Evolutionary conservation across 1,140 invertebrate species (phyloP), one percentile per base, ranked within the genome.

Genomic region (Pantala flavescens): DNA sequence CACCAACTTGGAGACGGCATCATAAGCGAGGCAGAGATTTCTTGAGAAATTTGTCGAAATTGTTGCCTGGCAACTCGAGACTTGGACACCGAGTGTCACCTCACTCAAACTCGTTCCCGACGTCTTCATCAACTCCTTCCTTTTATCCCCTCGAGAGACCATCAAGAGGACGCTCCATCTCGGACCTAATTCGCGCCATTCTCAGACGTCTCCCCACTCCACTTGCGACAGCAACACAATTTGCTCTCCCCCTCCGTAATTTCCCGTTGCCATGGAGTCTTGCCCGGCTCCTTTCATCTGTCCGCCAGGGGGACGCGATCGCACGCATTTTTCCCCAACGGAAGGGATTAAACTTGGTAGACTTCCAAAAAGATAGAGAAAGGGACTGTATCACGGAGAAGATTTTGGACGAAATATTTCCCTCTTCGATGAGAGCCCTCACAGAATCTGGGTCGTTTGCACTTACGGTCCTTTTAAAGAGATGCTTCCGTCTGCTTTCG

Each of bases 201-300:
- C 49, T 63, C 3, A 3, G 49, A 16, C 16, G 5, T 21, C 16
- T 21, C 5, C 49, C 49, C 49, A 63, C 49, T 21, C 49, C 49
- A 63, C 49, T 21, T 12, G n/a, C 49, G 16, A 3, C 49, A 14
- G 49, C 1, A 21, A 19, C 16, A 63, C 16, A 63, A 63, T 21
- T 63, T 21, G n/a, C 49, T 63, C 49, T 63, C 49, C 49, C 14
- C 3, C 49, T 63, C 49, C 49, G 14, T 12, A 16, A 63, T 63
- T 19, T 63, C 49, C 49, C 49, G 16, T 63, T 19, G 16, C 49
- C 49, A 63, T 1, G 16, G 16, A 63, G 49, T 7, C 12, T 1
- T 63, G n/a, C n/a, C 49, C 49, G 49, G 49, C 49, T 63, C 49
- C 49, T 63, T 63, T 63, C 49, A 63, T 63, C 49, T 21, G n/a